These are phyloP conservation scores for Nephrotoma flavescens DNA, from an alignment of 2,888 invertebrate genomes.

Conservation along the genomic window DNA sequence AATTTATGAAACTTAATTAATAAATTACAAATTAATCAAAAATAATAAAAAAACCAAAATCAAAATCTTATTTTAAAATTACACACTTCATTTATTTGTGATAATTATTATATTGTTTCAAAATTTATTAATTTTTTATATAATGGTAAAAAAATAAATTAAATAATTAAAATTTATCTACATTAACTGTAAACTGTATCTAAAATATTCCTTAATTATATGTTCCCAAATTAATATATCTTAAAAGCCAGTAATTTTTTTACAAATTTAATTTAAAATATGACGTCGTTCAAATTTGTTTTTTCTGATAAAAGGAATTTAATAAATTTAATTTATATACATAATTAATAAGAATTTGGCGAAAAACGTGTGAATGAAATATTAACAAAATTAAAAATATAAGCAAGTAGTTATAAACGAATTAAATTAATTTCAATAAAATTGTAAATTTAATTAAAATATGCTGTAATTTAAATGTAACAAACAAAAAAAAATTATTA, in stretches of 20 bases:
- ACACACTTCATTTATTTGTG: not conserved
- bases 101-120: not conserved
- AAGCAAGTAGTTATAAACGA: not conserved
- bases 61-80: not conserved
- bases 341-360: not conserved
- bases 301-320: not conserved
- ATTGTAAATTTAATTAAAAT: not conserved
- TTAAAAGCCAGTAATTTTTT: not conserved
- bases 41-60: not conserved
- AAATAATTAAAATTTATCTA: not conserved
- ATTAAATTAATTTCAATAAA: not conserved
- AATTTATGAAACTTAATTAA: not conserved
- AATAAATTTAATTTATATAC: not conserved
- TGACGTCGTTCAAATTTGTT: not conserved
- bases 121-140: not conserved
- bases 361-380: not conserved
- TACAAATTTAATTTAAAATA: not conserved
- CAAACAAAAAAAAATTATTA: not conserved
- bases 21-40: not conserved
- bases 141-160: not conserved
- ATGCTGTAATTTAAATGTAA: not conserved
- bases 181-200: not conserved
- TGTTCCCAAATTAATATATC: not conserved
- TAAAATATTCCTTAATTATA: not conserved
- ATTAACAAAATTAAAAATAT: not conserved